Evolutionary conservation across 2,797 vertebrate genomes (phyloP).

Genomic region (Hapalemur alaotrensis): DNA sequence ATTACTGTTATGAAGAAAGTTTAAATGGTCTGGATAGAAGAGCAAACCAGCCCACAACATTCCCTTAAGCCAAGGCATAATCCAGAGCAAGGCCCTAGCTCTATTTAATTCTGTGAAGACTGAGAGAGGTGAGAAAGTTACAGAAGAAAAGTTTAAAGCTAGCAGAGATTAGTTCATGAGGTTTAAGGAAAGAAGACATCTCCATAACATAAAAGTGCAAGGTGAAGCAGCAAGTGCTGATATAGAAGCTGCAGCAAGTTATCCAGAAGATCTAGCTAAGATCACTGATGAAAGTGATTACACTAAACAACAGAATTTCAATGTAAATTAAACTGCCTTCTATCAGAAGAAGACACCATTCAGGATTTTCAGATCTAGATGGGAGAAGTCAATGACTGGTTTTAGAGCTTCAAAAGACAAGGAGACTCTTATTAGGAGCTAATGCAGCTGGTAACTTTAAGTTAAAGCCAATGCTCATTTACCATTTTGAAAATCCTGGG

Average conservation of each 20-base stretch:
- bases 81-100: not conserved
- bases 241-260: not conserved
- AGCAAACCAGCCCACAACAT: not conserved
- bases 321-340: not conserved
- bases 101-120: no score
- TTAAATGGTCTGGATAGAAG: not conserved
- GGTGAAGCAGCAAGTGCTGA: not conserved
- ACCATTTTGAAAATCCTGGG: not conserved
- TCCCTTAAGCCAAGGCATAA: not conserved
- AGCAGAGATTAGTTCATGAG: not conserved
- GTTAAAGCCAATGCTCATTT: not conserved
- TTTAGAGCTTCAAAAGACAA: not conserved
- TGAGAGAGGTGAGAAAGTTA: not conserved
- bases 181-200: not conserved
- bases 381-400: not conserved
- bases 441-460: not conserved
- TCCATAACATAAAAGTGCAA: not conserved
- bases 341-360: not conserved
- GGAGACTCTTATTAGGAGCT: not conserved
- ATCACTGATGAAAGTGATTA: not conserved
- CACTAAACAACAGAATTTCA: not conserved
- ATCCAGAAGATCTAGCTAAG: not conserved
- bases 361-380: not conserved
- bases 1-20: not conserved
- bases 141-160: not conserved